Conservation (phyloP, 2,888 invertebrate genomes). For the Xanthorhoe spadicearia region DNA sequence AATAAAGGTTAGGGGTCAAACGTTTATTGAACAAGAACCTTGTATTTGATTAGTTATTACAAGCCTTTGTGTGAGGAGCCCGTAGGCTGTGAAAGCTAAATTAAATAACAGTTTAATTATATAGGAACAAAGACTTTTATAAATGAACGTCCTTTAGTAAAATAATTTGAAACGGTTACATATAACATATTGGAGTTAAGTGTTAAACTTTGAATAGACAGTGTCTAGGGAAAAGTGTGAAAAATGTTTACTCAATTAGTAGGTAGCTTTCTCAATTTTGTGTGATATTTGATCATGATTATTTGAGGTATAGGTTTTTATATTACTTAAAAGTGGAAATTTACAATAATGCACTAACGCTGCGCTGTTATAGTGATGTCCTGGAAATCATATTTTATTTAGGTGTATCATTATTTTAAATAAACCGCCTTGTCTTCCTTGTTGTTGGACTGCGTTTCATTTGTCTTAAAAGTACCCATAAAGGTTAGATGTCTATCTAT, state of each 20-base stretch:
- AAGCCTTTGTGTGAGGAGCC: constrained; percentile 49
- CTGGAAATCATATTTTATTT: too few species aligned
- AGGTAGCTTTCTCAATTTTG: background rate
- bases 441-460: too few species aligned
- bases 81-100: constrained; percentile 55
- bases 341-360: too few species aligned
- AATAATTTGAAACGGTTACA: background rate
- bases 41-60: constrained; percentile 56
- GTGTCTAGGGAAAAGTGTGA: background rate
- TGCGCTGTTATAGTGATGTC: too few species aligned
- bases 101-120: constrained; percentile 42
- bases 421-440: too few species aligned
- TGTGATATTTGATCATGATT: background rate
- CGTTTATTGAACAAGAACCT: constrained; percentile 52
- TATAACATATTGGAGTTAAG: background rate
- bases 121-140: constrained; percentile 15
- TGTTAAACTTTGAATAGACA: background rate
- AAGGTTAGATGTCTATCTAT: background rate
- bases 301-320: background rate
- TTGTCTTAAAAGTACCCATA: too few species aligned
- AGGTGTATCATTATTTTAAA: too few species aligned
- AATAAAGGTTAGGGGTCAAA: constrained; percentile 48
- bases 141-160: constrained; percentile 13
- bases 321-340: too few species aligned
- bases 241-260: background rate